Base-by-base conservation (phyloP, 2,113 vertebrate genomes). In the Chaenogobius annularis region DNA sequence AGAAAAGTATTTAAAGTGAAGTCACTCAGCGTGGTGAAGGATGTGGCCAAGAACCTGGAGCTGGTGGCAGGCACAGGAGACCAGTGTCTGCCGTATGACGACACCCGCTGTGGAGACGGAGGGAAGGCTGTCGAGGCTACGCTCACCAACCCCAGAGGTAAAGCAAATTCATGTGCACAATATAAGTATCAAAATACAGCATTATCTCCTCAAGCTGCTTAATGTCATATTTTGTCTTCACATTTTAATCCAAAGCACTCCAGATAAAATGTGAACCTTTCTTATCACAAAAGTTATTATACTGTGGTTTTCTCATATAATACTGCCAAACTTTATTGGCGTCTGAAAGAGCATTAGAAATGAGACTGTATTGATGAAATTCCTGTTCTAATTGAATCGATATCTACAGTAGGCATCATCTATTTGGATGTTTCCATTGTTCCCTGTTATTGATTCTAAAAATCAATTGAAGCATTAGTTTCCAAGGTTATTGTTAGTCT, bases 41-140 rank as follows among this genome's bases (percentile, higher is more conserved):
- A 98, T 52, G 93, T 97, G 2, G 94, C 96, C 79, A 99, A 98
- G 92, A 99, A 98, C 72, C 92, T 96, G 0, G 96, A 98, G 88
- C 93, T 98, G 83, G 91, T 99, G 69, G 98, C 97, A 0, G 98
- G 98, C 23, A 99, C 97, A 0, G 98, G 98, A 2, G 98, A 99
- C 85, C 97, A 99, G 85, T 99, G 98, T 85, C 95, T 99, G 63
- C 98, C 98, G 0, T 98, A 98, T 0, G 98, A 99, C 15, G 98
- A 99, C 44, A 94, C 95, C 0, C 98, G 97, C 79, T 99, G 98
- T 0, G 98, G 98, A n/a, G 98, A 99, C 5, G 98, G 98, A 56
- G 97, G 98, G 20, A 99, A 96, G 86, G 97, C 96, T 7, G 93
- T 92, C 0, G 97, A 99, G 75, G 98, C 98, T 74, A 96, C 96